Percentiles rank a stretch among this genome's conserved stretches.
phyloP scores from a whole-genome alignment of 2,888 invertebrate genomes.

The Pachliopta kotzebuea region DNA sequence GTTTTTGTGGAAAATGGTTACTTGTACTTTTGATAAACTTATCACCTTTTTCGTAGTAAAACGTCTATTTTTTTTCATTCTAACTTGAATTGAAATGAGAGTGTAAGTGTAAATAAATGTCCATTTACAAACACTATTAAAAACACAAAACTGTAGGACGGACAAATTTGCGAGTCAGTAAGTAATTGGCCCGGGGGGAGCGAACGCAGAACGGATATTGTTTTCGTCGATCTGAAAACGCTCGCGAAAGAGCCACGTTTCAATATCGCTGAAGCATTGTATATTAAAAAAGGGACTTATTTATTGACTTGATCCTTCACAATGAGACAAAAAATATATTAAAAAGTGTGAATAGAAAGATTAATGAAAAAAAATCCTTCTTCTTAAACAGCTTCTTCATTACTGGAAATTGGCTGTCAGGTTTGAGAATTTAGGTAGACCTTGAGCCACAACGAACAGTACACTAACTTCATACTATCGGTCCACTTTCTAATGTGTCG shows the following conservation, averaged over 20 bases:
- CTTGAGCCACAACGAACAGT: no score
- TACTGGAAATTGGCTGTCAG: no score
- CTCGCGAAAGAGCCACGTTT: conserved; percentile 31
- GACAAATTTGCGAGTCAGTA: conserved; percentile 22
- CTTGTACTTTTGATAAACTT: not conserved
- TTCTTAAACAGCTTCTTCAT: no score
- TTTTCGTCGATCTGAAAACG: conserved; percentile 49
- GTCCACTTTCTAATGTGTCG: no score
- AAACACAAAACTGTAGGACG: conserved; percentile 17
- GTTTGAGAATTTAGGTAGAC: no score
- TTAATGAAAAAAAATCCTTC: not conserved
- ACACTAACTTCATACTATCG: no score
- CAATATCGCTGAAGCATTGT: conserved; percentile 11
- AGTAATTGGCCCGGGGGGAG: conserved; percentile 44
- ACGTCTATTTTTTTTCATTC: no score
- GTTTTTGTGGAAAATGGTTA: not conserved
- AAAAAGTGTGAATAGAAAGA: not conserved
- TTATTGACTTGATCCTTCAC: conserved; percentile 4
- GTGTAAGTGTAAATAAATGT: conserved; percentile 10
- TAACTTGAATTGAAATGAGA: not conserved
- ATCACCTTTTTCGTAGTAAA: no score
- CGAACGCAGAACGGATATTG: conserved; percentile 52
- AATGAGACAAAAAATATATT: not conserved
- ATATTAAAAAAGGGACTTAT: conserved; percentile 1
- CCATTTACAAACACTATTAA: conserved; percentile 8